Base-by-base conservation (phyloP, 2,888 invertebrate genomes). In the Pemphredon lugubris region DNA sequence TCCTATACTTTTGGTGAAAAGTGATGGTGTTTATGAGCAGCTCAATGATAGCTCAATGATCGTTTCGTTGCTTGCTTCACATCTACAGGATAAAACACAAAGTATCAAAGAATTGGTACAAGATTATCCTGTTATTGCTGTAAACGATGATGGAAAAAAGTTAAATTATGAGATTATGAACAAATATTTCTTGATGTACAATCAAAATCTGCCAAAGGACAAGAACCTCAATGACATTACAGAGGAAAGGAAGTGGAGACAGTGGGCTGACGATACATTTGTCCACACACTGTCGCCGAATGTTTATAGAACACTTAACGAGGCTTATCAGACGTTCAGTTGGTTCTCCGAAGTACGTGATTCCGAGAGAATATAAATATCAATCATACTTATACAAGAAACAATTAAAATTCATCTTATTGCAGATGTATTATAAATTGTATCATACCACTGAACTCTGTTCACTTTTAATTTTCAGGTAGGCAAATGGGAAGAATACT, bases 261-360 rank as follows among this genome's bases (percentile, higher is more conserved):
- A 94, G 85, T 99, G 99, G 99, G 96, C 95, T 0, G 99, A 99
- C 88, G 92, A 93, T 50, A 94, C 95, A 39, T 92, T 98, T 0
- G 98, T 99, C 0, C 99, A 98, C 88, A 94, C 95, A 0, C 91
- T 99, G 32, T 98, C 99, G 0, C 99, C 99, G 0, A 99, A 99
- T 90, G 97, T 98, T 26, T 99, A 99, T 87, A 93, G 98, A 64
- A 96, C 96, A 0, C 90, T 93, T 0, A 90, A 91, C 0, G 99
- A 99, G 91, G 93, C 99, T 0, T 89, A 97, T 18, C 95, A 97
- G 87, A 96, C 99, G 0, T 99, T 99, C 90, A 93, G 94, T 77
- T 97, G 98, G 95, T 99, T 99, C 90, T 96, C 97, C 2, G 92
- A 96, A 81, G 92, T 91, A 78, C 84, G 79, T 80, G 57, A n/a